phyloP scores from a whole-genome alignment of 2,888 invertebrate species.

The Callyntrura sp. region DNA sequence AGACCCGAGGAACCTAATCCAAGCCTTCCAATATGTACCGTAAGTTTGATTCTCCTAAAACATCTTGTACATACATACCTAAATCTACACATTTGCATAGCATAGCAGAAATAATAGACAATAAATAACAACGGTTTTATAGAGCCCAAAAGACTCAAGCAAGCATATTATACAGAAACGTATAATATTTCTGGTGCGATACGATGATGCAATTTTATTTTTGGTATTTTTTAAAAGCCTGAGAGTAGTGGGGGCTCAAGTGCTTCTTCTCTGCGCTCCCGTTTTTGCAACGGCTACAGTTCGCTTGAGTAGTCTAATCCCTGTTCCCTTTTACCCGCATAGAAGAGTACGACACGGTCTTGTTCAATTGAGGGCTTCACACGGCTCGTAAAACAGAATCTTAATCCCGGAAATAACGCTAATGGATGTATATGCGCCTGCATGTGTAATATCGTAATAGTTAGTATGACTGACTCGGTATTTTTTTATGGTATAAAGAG shows the following conservation, averaged over 20 bases:
- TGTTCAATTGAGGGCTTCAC: not conserved
- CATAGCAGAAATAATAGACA: not conserved
- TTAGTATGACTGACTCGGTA: no score
- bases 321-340: slow-evolving; percentile 31
- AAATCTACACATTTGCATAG: not conserved
- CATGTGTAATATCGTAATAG: not conserved
- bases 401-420: not conserved
- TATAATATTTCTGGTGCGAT: not conserved
- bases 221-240: not conserved
- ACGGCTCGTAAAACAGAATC: not conserved
- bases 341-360: not conserved
- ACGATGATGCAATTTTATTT: not conserved
- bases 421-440: not conserved
- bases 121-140: not conserved
- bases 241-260: not conserved
- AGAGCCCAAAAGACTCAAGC: not conserved
- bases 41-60: slow-evolving; percentile 84
- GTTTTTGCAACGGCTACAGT: slow-evolving; percentile 35
- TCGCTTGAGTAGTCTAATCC: slow-evolving; percentile 66
- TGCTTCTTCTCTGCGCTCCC: slow-evolving; percentile 31
- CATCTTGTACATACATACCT: not conserved
- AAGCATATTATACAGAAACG: not conserved
- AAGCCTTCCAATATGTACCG: slow-evolving; percentile 89
- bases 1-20: slow-evolving; percentile 89
- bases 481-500: not conserved